Percentiles rank a stretch among this genome's conserved stretches.
Evolutionary conservation across 2,797 vertebrate species (phyloP).

Genomic region (Siniperca scherzeri): DNA sequence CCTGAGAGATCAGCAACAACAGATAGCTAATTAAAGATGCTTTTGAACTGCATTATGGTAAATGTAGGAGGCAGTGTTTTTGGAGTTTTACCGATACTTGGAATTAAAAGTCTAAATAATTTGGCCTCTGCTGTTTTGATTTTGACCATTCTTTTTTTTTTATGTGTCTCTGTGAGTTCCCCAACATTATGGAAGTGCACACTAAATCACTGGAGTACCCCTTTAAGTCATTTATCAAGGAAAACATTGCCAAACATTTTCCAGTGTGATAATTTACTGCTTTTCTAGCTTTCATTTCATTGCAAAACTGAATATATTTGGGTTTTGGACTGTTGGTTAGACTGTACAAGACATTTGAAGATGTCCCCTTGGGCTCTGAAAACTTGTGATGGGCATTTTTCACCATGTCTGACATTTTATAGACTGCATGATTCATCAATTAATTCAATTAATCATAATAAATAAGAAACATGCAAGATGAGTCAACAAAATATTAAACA

Average conservation of each 20-base stretch:
- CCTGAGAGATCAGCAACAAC: constrained; percentile 79
- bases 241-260: no score
- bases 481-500: not conserved
- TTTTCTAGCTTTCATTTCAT: not conserved
- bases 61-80: not conserved
- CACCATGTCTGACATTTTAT: no score
- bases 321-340: not conserved
- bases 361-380: no score
- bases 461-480: not conserved
- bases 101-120: not conserved
- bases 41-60: not conserved
- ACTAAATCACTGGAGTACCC: not conserved
- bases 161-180: not conserved
- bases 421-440: not conserved
- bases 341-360: no score
- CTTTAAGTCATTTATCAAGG: not conserved
- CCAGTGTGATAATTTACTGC: not conserved
- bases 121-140: not conserved
- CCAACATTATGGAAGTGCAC: no score
- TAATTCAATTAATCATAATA: no score
- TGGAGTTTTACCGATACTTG: not conserved
- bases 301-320: not conserved
- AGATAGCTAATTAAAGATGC: not conserved
- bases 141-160: not conserved
- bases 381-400: no score